Conservation (phyloP, 2,113 vertebrate genomes). For the Megaceryle torquata region DNA sequence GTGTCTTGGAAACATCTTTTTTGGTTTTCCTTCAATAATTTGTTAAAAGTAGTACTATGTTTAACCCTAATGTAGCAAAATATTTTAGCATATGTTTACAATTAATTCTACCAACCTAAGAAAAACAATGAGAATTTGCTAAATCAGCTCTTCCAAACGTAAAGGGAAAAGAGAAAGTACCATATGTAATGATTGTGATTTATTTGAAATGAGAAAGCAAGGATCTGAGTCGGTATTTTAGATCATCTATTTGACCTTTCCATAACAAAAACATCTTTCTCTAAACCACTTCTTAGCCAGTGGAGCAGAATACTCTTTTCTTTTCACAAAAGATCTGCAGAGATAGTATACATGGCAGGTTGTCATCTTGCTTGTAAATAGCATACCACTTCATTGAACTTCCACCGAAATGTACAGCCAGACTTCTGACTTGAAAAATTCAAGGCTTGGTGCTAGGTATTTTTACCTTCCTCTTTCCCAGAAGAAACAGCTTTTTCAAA, state of each 20-base stretch:
- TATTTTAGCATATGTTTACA: neutral
- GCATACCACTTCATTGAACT: neutral
- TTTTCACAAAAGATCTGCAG: neutral
- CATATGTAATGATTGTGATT: neutral
- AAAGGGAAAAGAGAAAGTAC: neutral
- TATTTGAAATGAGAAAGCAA: neutral
- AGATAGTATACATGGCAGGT: neutral
- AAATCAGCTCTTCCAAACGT: neutral
- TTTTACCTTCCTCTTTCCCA: neutral
- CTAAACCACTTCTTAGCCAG: neutral
- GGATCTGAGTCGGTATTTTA: neutral
- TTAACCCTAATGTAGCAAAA: constrained; percentile 10
- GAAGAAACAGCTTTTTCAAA: neutral
- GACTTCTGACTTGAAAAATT: neutral
- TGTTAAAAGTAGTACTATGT: neutral
- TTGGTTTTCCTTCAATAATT: neutral
- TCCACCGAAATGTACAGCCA: neutral
- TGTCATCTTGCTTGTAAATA: neutral
- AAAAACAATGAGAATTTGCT: neutral
- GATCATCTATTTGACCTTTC: neutral
- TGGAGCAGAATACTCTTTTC: neutral
- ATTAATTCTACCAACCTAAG: neutral
- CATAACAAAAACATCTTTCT: neutral
- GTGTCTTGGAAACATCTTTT: neutral
- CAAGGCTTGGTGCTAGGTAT: neutral